Evolutionary conservation across 2,888 invertebrate genomes (phyloP), one percentile per base, ranked within the genome.

Genomic region (Pterostichus niger): DNA sequence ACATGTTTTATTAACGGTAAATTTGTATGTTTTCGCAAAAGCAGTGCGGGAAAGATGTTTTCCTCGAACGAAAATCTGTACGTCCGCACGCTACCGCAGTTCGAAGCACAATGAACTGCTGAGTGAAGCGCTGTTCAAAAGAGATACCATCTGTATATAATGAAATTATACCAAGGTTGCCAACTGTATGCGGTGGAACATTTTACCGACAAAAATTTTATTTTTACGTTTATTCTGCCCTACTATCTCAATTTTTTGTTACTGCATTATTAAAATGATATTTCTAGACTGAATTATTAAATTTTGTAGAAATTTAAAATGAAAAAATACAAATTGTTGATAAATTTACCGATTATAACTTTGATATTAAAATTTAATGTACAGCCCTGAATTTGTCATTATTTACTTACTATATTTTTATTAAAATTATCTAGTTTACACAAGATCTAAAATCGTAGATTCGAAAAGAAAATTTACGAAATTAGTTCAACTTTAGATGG

Each of bases 61-160:
- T 31, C 13, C 6, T 4, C 1, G 6, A 9, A 2, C 33, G 35
- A 17, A 56, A 77, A 7, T 7, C 52, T 24, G 54, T 17, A 17
- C 77, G 35, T 13, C 56, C 6, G 5, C 61, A 46, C 82, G 5
- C 24, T 9, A 33, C 81, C 54, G 9, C 82, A 24, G 2, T 44
- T 35, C 11, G 24, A 33, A 82, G 75, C 75, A 59, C 82, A 82
- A 82, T 82, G 82, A 82, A 82, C 82, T 82, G 59, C 46, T n/a
- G 82, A 40, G 82, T 31, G 59, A 11, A 59, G 59, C 56, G 75
- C 46, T 31, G 24, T 77, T 77, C 77, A 44, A 44, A 82, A 59
- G 82, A 75, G 82, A 82, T 82, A 73, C 82, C 82, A 82, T 82
- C 82, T 82, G 82, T 75, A 61, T 82, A 59, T 82, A 82, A 82